These are phyloP conservation scores for Euzophera pinguis DNA, from an alignment of 2,888 invertebrate genomes.

Conservation along the genomic window DNA sequence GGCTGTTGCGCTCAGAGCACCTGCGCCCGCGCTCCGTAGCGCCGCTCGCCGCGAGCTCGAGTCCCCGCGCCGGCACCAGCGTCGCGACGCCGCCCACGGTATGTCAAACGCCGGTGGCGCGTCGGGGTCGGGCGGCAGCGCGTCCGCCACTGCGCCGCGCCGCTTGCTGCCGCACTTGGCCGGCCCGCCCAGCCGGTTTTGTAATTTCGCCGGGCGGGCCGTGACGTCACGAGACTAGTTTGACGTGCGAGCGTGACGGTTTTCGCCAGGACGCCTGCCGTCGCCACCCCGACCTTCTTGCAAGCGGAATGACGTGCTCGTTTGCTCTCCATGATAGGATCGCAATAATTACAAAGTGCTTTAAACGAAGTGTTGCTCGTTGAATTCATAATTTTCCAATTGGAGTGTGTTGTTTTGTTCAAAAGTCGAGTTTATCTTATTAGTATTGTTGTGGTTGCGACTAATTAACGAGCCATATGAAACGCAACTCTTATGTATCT, in stretches of 20 bases:
- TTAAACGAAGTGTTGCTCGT: conserved; percentile 15
- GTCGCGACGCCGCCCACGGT: conserved; percentile 76
- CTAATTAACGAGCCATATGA: conserved; percentile 5
- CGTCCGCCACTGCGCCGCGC: conserved; percentile 71
- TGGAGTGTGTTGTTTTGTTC: neutral
- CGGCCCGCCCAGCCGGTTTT: conserved; percentile 72
- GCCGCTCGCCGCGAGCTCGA: conserved; percentile 76
- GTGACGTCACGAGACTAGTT: conserved; percentile 78
- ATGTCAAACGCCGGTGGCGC: conserved; percentile 65
- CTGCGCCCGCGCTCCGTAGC: conserved; percentile 82
- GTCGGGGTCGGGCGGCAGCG: conserved; percentile 76
- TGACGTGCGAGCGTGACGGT: conserved; percentile 73
- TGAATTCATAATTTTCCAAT: neutral
- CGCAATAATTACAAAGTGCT: conserved; percentile 26
- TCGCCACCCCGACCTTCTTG: conserved; percentile 58
- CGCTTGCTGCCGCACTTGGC: conserved; percentile 55
- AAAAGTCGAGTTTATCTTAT: neutral
- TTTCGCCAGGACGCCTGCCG: conserved; percentile 63
- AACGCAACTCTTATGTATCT: conserved; percentile 26
- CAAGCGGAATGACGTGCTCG: conserved; percentile 71
- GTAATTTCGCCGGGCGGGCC: conserved; percentile 72
- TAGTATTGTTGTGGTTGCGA: conserved; percentile 7
- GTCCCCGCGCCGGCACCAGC: conserved; percentile 58
- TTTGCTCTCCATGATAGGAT: conserved; percentile 41
- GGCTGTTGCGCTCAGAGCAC: conserved; percentile 85